These are phyloP conservation scores for Carpatolechia fugitivella DNA, from an alignment of 2,888 invertebrate species.

Conservation along the genomic window DNA sequence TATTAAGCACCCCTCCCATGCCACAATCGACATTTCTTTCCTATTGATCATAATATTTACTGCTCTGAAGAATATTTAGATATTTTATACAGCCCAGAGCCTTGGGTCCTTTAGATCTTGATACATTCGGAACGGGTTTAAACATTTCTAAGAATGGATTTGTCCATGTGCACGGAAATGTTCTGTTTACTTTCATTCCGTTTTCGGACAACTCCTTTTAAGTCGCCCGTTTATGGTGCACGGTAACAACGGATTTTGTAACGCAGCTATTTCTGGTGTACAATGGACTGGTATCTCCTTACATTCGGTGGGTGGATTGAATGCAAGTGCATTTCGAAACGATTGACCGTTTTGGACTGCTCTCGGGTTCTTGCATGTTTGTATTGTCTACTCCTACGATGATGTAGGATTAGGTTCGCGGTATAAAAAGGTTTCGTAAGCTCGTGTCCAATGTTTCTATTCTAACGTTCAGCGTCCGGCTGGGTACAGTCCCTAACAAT, in stretches of 20 bases:
- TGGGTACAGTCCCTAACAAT: constrained; percentile 21
- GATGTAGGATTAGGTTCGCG: neutral
- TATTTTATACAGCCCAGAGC: constrained; percentile 23
- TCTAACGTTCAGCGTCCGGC: neutral
- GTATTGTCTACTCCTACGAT: constrained; percentile 19
- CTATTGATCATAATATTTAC: constrained; percentile 28
- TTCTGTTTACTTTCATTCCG: constrained; percentile 62
- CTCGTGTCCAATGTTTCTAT: neutral
- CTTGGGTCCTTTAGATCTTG: constrained; percentile 3
- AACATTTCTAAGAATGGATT: constrained; percentile 19
- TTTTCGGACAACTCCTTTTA: constrained; percentile 65
- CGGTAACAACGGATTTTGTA: constrained; percentile 61
- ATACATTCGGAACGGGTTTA: constrained; percentile 10
- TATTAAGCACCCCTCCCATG: constrained; percentile 49
- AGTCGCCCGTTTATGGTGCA: constrained; percentile 52
- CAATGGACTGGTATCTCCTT: constrained; percentile 49
- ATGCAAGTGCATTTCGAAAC: constrained; percentile 42
- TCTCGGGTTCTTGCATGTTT: constrained; percentile 4
- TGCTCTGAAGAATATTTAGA: constrained; percentile 23
- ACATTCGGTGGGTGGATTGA: constrained; percentile 40
- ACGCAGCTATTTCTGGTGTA: constrained; percentile 53
- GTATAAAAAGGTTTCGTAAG: constrained; percentile 6
- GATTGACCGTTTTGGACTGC: constrained; percentile 14
- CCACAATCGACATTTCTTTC: constrained; percentile 29
- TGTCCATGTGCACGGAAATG: constrained; percentile 63